These are phyloP conservation scores for Zaprionus lineosus DNA, from an alignment of 2,888 invertebrate genomes.

Conservation along the genomic window DNA sequence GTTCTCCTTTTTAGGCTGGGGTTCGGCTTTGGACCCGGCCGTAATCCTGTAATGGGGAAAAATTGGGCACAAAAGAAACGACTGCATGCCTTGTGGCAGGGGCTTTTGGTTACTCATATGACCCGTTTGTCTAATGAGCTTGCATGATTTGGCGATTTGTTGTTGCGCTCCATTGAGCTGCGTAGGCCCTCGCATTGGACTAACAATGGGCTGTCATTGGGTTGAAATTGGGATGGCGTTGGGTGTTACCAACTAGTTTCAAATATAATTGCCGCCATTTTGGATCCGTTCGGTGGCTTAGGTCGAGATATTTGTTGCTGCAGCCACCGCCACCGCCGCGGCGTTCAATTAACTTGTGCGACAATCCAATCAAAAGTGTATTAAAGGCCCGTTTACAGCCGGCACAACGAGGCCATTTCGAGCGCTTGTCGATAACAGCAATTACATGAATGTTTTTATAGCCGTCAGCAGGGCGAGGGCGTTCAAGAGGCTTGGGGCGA, in stretches of 20 bases:
- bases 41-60: constrained; percentile 30
- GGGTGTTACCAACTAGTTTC: constrained; percentile 48
- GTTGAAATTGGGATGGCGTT: not conserved
- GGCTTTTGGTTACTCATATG: constrained; percentile 37
- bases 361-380: constrained; percentile 79
- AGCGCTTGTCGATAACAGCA: constrained; percentile 76
- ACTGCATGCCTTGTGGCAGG: constrained; percentile 18
- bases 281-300: constrained; percentile 54
- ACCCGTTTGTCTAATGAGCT: constrained; percentile 69
- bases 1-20: too few species aligned
- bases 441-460: constrained; percentile 77
- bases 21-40: too few species aligned
- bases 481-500: not conserved
- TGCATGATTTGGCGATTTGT: constrained; percentile 66
- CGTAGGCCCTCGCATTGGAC: too few species aligned
- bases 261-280: constrained; percentile 65
- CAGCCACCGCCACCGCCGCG: constrained; percentile 24
- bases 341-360: constrained; percentile 77
- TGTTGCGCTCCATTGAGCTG: constrained; percentile 25
- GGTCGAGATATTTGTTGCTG: constrained; percentile 23
- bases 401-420: constrained; percentile 59
- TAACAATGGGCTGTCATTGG: too few species aligned
- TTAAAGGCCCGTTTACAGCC: constrained; percentile 65
- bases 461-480: not conserved
- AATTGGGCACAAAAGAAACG: constrained; percentile 33